These are phyloP conservation scores for Zophobas atratus DNA, from an alignment of 1,140 invertebrate genomes.

Conservation along the genomic window DNA sequence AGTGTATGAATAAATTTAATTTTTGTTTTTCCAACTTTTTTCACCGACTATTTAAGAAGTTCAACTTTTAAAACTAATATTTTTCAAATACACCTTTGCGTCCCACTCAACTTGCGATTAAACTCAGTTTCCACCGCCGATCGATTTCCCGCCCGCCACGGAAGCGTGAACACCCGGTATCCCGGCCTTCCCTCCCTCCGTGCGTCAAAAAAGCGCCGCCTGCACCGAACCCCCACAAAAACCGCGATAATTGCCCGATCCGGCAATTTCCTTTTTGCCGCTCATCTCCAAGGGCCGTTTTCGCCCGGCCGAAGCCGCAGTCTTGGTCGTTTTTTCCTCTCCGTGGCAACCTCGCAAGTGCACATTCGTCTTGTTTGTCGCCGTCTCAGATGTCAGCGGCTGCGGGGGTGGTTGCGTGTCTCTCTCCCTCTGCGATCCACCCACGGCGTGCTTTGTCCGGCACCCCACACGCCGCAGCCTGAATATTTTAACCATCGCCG, in stretches of 20 bases:
- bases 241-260: slow-evolving; percentile 38
- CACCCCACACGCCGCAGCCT: background rate
- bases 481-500: slow-evolving; percentile 32
- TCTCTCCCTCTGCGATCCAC: slow-evolving; percentile 25
- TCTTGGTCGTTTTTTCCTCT: slow-evolving; percentile 12
- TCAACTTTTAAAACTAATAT: too few species aligned
- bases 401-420: slow-evolving; percentile 32
- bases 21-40: background rate
- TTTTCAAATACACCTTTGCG: background rate
- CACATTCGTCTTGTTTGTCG: slow-evolving; percentile 37
- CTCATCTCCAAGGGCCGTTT: slow-evolving; percentile 18
- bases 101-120: background rate
- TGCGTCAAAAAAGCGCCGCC: background rate
- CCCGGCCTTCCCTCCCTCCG: background rate
- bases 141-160: background rate
- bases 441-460: too few species aligned
- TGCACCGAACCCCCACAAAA: slow-evolving; percentile 24
- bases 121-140: background rate
- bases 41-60: background rate
- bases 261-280: slow-evolving; percentile 39
- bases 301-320: background rate
- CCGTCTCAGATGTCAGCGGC: slow-evolving; percentile 29
- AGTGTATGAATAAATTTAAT: too few species aligned
- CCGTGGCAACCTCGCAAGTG: slow-evolving; percentile 19
- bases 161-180: background rate